Conservation (phyloP, 2,113 vertebrate genomes). For the Bujurquina vittata region DNA sequence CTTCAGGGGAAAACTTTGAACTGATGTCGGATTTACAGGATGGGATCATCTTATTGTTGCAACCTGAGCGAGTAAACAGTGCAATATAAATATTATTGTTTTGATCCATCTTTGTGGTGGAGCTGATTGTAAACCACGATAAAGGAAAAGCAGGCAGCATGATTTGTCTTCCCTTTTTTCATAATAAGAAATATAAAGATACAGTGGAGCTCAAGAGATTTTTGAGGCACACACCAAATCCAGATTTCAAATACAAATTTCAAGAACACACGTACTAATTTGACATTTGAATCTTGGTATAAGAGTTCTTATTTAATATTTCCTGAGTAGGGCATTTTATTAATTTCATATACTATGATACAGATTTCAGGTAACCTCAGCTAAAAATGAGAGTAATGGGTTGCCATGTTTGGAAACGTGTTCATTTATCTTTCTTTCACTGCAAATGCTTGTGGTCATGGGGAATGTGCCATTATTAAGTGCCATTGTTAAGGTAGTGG, state of each 20-base stretch:
- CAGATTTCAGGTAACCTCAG: too few relatives aligned
- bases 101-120: constrained; percentile 1
- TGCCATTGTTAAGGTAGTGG: neutral
- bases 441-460: too few relatives aligned
- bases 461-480: too few relatives aligned
- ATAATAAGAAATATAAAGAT: neutral
- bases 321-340: neutral
- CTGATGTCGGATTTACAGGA: neutral
- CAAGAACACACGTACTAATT: neutral
- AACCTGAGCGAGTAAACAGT: neutral
- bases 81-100: neutral
- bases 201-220: neutral
- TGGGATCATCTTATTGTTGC: neutral
- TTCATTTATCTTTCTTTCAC: neutral
- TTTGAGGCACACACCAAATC: neutral
- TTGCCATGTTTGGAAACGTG: neutral
- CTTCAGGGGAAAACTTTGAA: constrained; percentile 1
- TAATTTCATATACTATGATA: too few relatives aligned
- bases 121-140: neutral
- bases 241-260: neutral
- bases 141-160: neutral
- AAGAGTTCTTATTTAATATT: neutral
- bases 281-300: neutral
- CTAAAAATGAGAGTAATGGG: too few relatives aligned
- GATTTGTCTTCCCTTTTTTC: neutral